Base-by-base conservation (phyloP, 2,113 vertebrate genomes). In the Eubucco bourcierii region DNA sequence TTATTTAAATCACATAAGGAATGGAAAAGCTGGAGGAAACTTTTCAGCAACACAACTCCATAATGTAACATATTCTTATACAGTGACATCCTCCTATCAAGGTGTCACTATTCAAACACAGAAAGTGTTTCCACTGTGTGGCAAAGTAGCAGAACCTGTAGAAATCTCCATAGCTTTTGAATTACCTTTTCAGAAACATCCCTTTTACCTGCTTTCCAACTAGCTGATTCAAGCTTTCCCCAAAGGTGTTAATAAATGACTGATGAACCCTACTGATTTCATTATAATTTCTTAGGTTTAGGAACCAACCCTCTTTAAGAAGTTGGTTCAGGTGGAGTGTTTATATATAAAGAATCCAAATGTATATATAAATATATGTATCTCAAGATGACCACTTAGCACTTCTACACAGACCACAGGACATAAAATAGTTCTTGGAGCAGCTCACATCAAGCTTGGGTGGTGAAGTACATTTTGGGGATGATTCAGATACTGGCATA, bases 31-130 rank as follows among this genome's bases (percentile, higher is more conserved):
- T 18, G 53, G 50, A 93, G 39, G 52, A 96, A 90, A 79, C 70
- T 64, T 90, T 73, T 46, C 92, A 97, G 97, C 96, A 98, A 97
- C 96, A 93, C 60, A 94, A 93, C 95, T 98, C 97, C 97, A 94
- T 77, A 90, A 94, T 96, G 96, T 98, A 98, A 98, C 97, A 96
- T 85, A 96, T 85, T 37, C 81, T 86, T 24, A 63, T 7, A 60
- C 31, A 95, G 53, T 39, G 80, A 91, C 70, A 91, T 29, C 47
- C 68, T 94, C 58, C 19, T 27, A 64, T 52, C 37, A 90, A 71
- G n/a, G 21, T 41, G 52, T 55, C 59, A 76, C 93, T 71, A 55
- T 76, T 75, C 46, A 78, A 65, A 84, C 53, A 73, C 27, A 83
- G 60, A 75, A 60, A 66, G 44, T 87, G 59, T 86, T 65, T 85